Evolutionary conservation across 2,113 vertebrate genomes (phyloP).

Genomic region (Gallinago paraguaiae): DNA sequence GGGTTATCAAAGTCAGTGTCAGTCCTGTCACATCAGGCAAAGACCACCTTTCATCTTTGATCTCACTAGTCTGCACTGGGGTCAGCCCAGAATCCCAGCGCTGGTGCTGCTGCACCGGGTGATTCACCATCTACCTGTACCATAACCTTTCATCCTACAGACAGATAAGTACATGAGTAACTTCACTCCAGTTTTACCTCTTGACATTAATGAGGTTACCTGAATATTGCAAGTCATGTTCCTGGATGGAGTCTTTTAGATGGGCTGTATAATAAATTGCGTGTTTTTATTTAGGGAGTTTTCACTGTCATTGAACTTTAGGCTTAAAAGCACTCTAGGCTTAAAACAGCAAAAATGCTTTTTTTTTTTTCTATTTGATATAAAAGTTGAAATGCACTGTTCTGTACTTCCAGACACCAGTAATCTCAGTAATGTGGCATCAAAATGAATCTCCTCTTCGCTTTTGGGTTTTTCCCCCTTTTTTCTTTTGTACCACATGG

Average conservation of each 20-base stretch:
- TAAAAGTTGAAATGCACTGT: not conserved
- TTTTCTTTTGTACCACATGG: not conserved
- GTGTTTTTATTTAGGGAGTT: not conserved
- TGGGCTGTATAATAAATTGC: not conserved
- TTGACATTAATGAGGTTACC: not conserved
- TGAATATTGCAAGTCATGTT: not conserved
- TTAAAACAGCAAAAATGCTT: not conserved
- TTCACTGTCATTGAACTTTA: not conserved
- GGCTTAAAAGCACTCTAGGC: not conserved
- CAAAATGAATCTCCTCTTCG: not conserved
- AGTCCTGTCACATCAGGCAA: not conserved
- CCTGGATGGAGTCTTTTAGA: not conserved
- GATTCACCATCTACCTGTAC: not conserved
- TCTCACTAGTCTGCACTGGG: not conserved
- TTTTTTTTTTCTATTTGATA: not conserved
- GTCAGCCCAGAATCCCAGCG: not conserved
- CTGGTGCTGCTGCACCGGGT: not conserved
- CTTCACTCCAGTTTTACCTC: not conserved
- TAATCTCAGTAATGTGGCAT: not conserved
- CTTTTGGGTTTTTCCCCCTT: rapidly evolving
- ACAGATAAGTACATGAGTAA: not conserved
- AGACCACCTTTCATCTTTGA: not conserved
- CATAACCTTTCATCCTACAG: not conserved
- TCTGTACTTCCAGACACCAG: not conserved
- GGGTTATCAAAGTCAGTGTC: not conserved